These are phyloP conservation scores for Danio kyathit DNA, from an alignment of 2,797 vertebrate species.

Conservation along the genomic window DNA sequence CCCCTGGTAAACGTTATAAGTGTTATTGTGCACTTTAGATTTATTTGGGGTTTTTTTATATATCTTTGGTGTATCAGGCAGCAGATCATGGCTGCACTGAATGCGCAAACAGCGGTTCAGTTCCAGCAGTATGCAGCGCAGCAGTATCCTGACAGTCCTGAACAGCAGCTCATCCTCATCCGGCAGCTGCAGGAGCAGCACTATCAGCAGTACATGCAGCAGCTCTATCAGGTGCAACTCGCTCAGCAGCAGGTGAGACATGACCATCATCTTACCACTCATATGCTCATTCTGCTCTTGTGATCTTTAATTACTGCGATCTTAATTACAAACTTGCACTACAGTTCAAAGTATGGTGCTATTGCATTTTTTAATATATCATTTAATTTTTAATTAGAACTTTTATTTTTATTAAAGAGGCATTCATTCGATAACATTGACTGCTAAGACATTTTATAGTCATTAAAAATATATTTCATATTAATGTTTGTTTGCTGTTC, in stretches of 20 bases:
- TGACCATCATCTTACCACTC: not conserved
- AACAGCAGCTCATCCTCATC: conserved; percentile 96
- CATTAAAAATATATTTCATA: too few relatives aligned
- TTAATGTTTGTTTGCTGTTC: not conserved
- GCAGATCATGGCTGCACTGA: conserved; percentile 98
- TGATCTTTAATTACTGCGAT: not conserved
- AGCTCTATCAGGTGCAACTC: conserved; percentile 98
- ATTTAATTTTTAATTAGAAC: too few relatives aligned
- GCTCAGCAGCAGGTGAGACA: conserved; percentile 94
- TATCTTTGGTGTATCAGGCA: conserved; percentile 81
- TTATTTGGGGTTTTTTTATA: not conserved
- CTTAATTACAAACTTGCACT: not conserved
- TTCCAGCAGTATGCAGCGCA: conserved; percentile 99
- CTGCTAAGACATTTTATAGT: too few relatives aligned
- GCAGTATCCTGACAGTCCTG: conserved; percentile 95
- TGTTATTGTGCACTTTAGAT: not conserved
- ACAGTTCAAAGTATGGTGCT: not conserved
- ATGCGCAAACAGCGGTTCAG: conserved; percentile 97
- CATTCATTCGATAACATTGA: too few relatives aligned
- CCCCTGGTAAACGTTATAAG: too few relatives aligned
- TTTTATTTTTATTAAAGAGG: not conserved
- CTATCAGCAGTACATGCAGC: conserved; percentile 99
- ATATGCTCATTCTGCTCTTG: not conserved
- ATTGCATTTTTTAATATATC: too few relatives aligned
- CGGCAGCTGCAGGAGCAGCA: conserved; percentile 99